Evolutionary conservation across 2,888 invertebrate genomes (phyloP).

Genomic region (Villa cingulata): DNA sequence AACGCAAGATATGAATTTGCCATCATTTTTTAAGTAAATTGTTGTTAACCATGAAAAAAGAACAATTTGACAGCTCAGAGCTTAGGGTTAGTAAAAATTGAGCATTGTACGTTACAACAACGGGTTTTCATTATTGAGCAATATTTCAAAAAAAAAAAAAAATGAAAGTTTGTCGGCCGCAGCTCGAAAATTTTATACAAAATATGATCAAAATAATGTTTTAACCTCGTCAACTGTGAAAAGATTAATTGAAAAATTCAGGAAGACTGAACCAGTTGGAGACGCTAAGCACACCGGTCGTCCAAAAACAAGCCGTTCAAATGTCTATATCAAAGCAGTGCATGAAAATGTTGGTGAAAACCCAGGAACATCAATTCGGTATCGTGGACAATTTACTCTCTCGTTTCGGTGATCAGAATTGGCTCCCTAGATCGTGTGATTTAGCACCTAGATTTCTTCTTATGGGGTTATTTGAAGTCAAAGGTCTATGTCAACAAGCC

Average conservation of each 20-base stretch:
- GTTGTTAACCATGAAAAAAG: constrained; percentile 7
- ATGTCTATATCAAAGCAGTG: neutral
- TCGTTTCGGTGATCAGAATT: constrained; percentile 5
- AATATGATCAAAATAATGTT: neutral
- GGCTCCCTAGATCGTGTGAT: too few species aligned
- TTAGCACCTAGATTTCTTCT: too few species aligned
- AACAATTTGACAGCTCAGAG: too few species aligned
- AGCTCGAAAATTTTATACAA: neutral
- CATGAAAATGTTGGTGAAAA: neutral
- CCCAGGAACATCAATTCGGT: constrained; percentile 4
- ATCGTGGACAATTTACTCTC: constrained; percentile 3
- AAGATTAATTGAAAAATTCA: constrained; percentile 6
- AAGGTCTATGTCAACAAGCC: neutral
- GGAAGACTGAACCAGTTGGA: constrained; percentile 6
- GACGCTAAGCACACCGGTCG: constrained; percentile 3
- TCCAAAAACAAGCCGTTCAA: neutral
- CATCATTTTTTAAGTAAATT: neutral
- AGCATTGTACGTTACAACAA: constrained; percentile 6
- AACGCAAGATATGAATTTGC: too few species aligned
- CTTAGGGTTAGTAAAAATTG: constrained; percentile 11
- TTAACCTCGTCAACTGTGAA: neutral
- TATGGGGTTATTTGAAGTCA: constrained; percentile 1
- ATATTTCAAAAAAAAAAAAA: neutral
- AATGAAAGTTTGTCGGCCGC: neutral
- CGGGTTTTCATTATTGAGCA: neutral